Conservation (phyloP, 2,113 vertebrate genomes). For the Athene noctua region DNA sequence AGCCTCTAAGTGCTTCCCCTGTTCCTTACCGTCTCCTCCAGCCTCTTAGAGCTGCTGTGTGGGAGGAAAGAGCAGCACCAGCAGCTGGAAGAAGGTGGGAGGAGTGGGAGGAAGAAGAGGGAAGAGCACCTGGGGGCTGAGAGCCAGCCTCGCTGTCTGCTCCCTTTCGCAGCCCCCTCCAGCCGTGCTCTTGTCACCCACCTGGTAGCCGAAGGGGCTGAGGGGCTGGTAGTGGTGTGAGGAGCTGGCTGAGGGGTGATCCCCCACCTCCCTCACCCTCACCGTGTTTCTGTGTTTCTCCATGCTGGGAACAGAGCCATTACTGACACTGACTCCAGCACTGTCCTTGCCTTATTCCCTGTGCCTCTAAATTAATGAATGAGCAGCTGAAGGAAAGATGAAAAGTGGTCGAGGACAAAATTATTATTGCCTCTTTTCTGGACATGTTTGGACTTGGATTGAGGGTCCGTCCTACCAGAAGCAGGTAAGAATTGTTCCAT, state of each 20-base stretch:
- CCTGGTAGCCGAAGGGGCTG: neutral
- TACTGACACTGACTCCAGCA: neutral
- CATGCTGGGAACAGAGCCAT: neutral
- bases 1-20: constrained; percentile 28
- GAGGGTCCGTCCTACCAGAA: neutral
- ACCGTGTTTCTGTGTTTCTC: neutral
- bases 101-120: constrained; percentile 61
- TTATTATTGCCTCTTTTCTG: neutral
- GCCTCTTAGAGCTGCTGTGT: constrained; percentile 53
- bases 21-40: constrained; percentile 41
- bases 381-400: neutral
- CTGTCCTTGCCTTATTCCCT: neutral
- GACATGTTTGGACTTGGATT: neutral
- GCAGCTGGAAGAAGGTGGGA: constrained; percentile 62
- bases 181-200: neutral
- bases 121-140: constrained; percentile 51
- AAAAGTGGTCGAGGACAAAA: neutral
- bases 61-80: constrained; percentile 63
- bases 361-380: neutral
- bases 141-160: neutral
- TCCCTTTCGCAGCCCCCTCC: neutral
- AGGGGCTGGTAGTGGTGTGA: neutral
- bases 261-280: neutral
- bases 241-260: neutral
- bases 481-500: neutral